Evolutionary conservation across 2,888 invertebrate genomes (phyloP), one percentile per base, ranked within the genome.

Genomic region (Lacanobia oleracea): DNA sequence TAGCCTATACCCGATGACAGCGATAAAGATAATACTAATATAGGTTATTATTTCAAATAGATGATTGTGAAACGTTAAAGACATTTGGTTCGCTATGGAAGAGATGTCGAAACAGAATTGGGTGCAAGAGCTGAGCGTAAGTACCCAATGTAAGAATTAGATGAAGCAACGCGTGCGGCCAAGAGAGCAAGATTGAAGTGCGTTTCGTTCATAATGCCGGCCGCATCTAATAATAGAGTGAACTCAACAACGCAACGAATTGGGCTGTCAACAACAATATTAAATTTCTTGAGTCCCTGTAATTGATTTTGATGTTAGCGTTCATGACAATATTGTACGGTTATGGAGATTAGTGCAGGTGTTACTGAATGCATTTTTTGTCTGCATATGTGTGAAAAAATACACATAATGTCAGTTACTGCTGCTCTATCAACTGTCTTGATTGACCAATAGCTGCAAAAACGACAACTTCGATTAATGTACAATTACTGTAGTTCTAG

Each of bases 81-180:
- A 89, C 87, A 89, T 88, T 91, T 90, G 86, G 83, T 87, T 87
- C 82, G 88, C 89, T 90, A 89, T 90, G 91, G 92, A 92, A 89
- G 90, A 89, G 85, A 65, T 92, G 89, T 81, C 83, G 92, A 90
- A 92, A 93, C 85, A 59, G 80, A 88, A 89, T 89, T 88, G 85
- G 89, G 88, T 88, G 85, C 87, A 88, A 86, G 86, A 88, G 86
- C 85, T 82, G 70, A 21, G 84, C 80, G 53, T 71, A 56, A 71
- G 73, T 81, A 79, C 50, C 51, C 54, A 79, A 78, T 72, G 85
- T 88, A 88, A 86, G 85, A 90, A 90, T 90, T 86, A 89, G 88
- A 91, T 93, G 91, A 88, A 84, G 91, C 89, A 93, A 93, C 85
- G 73, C 72, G 71, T 82, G 82, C 66, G 77, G 81, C 81, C 69